phyloP scores from a whole-genome alignment of 2,113 vertebrate genomes.

The Symphodus melops region DNA sequence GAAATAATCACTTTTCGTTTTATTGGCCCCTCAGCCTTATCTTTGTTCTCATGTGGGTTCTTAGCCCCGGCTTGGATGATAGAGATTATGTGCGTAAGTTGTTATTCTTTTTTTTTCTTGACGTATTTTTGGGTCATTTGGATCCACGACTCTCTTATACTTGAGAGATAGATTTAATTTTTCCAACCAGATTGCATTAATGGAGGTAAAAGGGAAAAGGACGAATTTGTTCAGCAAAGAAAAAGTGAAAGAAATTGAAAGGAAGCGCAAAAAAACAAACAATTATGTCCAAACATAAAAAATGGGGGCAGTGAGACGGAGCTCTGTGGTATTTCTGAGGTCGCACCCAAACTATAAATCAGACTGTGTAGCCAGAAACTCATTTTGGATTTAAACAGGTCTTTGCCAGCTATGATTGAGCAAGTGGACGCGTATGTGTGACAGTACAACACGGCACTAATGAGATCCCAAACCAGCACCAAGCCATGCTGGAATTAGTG shows the following conservation, averaged over 20 bases:
- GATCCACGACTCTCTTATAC: not conserved
- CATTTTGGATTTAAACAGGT: conserved; percentile 80
- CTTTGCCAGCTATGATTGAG: conserved; percentile 76
- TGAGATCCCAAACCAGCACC: conserved; percentile 70
- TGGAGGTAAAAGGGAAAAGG: not conserved
- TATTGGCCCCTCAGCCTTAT: too few relatives aligned
- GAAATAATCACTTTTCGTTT: too few relatives aligned
- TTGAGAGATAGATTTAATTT: not conserved
- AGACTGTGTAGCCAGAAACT: conserved; percentile 73
- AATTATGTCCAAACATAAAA: conserved; percentile 81
- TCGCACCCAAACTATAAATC: conserved; percentile 64
- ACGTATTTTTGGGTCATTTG: not conserved
- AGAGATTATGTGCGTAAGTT: not conserved
- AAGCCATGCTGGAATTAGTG: conserved; percentile 73
- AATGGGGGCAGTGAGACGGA: conserved; percentile 64
- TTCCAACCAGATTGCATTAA: not conserved
- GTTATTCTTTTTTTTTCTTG: not conserved
- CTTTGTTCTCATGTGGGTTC: not conserved
- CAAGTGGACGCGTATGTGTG: conserved; percentile 71
- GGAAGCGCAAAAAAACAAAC: conserved; percentile 9
- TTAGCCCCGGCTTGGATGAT: conserved; percentile 1
- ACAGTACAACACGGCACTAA: conserved; percentile 80
- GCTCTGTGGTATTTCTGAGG: conserved; percentile 81
- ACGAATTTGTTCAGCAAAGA: conserved; percentile 2
- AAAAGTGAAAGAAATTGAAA: conserved; percentile 35